These are phyloP conservation scores for Leptopilina drosophilae DNA, from an alignment of 2,888 invertebrate genomes.

Conservation along the genomic window DNA sequence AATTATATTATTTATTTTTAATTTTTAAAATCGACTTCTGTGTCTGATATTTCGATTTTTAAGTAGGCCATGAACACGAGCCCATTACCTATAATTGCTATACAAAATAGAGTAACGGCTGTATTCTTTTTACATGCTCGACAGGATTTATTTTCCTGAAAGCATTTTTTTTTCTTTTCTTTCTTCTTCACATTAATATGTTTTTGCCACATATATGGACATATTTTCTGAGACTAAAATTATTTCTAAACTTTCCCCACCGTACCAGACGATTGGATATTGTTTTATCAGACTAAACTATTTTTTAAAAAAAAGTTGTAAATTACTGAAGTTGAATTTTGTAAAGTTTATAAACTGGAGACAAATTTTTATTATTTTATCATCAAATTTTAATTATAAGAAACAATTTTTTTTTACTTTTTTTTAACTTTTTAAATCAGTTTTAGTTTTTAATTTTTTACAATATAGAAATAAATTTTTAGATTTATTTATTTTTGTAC, in stretches of 20 bases:
- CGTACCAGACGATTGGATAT: not conserved
- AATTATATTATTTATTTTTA: not conserved
- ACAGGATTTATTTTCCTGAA: slow-evolving; percentile 27
- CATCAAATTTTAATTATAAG: no score
- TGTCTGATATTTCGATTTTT: slow-evolving; percentile 26
- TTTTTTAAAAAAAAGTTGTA: not conserved
- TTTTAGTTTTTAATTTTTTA: no score
- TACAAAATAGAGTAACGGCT: slow-evolving; percentile 41
- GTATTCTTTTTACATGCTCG: slow-evolving; percentile 50
- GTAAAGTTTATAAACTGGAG: no score
- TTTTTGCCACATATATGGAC: slow-evolving; percentile 10
- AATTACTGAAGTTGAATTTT: no score
- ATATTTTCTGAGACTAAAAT: not conserved
- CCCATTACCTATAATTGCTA: slow-evolving; percentile 48
- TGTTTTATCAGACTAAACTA: slow-evolving; percentile 11
- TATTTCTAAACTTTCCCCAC: not conserved
- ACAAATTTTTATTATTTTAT: no score
- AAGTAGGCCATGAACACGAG: slow-evolving; percentile 30
- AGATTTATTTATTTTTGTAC: no score
- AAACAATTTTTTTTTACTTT: no score
- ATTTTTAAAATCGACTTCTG: slow-evolving; percentile 13
- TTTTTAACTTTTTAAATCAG: no score
- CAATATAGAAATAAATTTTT: no score
- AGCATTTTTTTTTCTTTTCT: not conserved
- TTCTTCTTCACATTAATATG: no score